Evolutionary conservation across 2,797 vertebrate genomes (phyloP).

Genomic region (Phyllotis vaccarum): DNA sequence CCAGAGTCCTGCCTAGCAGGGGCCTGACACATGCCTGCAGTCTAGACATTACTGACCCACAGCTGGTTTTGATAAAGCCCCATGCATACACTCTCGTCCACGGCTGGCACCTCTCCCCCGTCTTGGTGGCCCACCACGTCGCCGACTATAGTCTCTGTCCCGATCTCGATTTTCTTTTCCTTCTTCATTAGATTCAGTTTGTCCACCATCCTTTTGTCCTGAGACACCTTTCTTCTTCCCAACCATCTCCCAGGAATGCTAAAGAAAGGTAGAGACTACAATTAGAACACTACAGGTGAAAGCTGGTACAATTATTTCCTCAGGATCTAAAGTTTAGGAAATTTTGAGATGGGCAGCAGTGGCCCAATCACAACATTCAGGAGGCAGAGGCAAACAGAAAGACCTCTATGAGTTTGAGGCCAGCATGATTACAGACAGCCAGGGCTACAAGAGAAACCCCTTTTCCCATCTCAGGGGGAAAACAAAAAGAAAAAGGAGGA

Average conservation of each 20-base stretch:
- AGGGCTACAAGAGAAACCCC: neutral
- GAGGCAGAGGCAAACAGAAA: neutral
- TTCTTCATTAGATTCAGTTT: constrained; percentile 94
- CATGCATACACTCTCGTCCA: constrained; percentile 96
- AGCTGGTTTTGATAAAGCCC: constrained; percentile 81
- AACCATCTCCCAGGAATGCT: constrained; percentile 99
- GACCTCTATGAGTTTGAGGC: too few species aligned
- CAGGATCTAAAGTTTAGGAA: neutral
- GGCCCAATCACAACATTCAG: neutral
- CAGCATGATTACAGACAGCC: too few species aligned
- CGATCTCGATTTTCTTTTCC: constrained; percentile 97
- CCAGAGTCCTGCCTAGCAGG: constrained; percentile 31
- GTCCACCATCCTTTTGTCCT: constrained; percentile 96
- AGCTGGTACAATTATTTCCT: constrained; percentile 41
- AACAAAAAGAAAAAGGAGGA: neutral
- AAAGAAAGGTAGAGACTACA: constrained; percentile 55
- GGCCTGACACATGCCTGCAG: constrained; percentile 51
- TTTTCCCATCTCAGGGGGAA: too few species aligned
- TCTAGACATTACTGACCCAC: constrained; percentile 78
- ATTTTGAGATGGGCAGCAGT: neutral
- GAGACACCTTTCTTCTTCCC: constrained; percentile 99
- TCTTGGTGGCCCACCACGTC: constrained; percentile 94
- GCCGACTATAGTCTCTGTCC: constrained; percentile 95
- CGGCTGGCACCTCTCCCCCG: constrained; percentile 95
- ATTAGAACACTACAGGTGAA: constrained; percentile 10